Evolutionary conservation across 1,140 invertebrate genomes (phyloP).

Genomic region (Aphelinus certus): DNA sequence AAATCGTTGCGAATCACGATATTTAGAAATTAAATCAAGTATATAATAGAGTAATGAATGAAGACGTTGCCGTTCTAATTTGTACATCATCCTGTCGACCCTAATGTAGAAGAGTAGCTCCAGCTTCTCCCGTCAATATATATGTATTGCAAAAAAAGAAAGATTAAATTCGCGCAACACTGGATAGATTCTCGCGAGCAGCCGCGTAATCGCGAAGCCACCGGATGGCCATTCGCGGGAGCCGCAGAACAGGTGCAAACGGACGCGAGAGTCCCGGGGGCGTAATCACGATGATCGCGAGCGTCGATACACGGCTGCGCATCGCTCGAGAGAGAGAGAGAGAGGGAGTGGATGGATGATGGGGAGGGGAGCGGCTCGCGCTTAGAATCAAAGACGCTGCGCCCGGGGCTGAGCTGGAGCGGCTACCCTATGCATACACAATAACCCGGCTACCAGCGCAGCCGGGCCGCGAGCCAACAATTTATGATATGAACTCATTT

Average conservation of each 20-base stretch:
- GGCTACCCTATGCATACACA: conserved; percentile 65
- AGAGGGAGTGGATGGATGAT: too few relatives aligned
- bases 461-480: conserved; percentile 50
- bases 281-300: conserved; percentile 43
- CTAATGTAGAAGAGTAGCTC: too few relatives aligned
- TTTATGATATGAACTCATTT: conserved; percentile 64
- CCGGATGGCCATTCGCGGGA: neutral
- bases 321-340: too few relatives aligned
- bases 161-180: too few relatives aligned
- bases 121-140: too few relatives aligned
- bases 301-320: conserved; percentile 34
- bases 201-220: neutral
- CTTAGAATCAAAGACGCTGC: conserved; percentile 59
- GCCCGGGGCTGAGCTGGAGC: conserved; percentile 53
- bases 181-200: too few relatives aligned
- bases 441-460: conserved; percentile 57
- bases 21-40: too few relatives aligned
- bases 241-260: conserved; percentile 33
- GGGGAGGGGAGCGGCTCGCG: neutral
- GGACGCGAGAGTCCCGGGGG: conserved; percentile 11
- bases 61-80: too few relatives aligned
- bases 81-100: too few relatives aligned
- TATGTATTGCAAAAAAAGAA: too few relatives aligned
- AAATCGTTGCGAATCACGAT: too few relatives aligned
- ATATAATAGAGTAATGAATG: too few relatives aligned